Evolutionary conservation across 2,888 invertebrate species (phyloP), one percentile per base, ranked within the genome.

Genomic region (Agrochola circellaris): DNA sequence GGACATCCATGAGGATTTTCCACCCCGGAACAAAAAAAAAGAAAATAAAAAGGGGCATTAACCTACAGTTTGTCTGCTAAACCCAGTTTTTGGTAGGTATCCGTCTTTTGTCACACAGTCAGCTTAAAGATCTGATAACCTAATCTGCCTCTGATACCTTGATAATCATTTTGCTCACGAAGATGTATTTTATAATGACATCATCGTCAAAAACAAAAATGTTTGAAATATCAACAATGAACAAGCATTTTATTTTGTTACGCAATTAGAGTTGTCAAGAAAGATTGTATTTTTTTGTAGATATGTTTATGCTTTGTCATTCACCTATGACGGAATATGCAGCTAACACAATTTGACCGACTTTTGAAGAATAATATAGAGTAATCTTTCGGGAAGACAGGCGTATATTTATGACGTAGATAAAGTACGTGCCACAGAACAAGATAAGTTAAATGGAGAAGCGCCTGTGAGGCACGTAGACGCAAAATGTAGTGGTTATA

Each of bases 401-500:
- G 26, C 73, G 74, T 75, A 64, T 69, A 82, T 76, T 73, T 77
- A 87, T 84, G 42, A 42, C 42, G 75, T 84, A 84, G 87, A 87
- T 75, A 77, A 75, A 81, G 64, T 71, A 79, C 85, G 82, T 86
- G 76, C 79, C 72, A 56, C 76, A 76, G 69, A 82, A 72, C 75
- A 73, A 77, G 75, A 86, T 82, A 87, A 82, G 77, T 75, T 78
- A 71, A 86, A 79, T 79, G 61, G 75, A 85, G 82, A 72, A 79
- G 75, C 70, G 76, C 73, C 76, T 85, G 70, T 61, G 77, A 77
- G 56, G 70, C 86, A 86, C 84, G 86, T 86, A 86, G 42, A 64
- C 62, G 65, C 61, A 73, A 75, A 83, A 80, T 75, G 66, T 85
- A 69, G 65, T 76, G 69, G 68, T 81, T 70, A 76, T 81, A 69